Percentiles rank a stretch among this genome's conserved stretches.
phyloP scores from a whole-genome alignment of 2,888 invertebrate species.

The Leptinotarsa peninsularis region DNA sequence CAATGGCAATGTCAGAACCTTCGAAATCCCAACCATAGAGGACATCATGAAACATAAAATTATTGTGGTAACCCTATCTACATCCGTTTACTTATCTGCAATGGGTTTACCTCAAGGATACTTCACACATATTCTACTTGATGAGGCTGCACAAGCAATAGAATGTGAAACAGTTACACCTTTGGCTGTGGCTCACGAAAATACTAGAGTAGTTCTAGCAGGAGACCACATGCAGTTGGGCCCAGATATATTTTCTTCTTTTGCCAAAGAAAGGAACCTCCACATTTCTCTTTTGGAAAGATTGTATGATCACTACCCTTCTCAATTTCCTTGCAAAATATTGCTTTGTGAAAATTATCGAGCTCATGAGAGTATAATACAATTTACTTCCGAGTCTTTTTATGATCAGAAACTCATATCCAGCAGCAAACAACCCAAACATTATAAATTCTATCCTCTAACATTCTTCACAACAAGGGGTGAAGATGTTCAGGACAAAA shows the following conservation, averaged over 20 bases:
- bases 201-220: constrained; percentile 82
- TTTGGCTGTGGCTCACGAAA: constrained; percentile 77
- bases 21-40: constrained; percentile 77
- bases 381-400: constrained; percentile 84
- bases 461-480: constrained; percentile 85
- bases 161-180: constrained; percentile 89
- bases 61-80: constrained; percentile 83
- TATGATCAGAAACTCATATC: constrained; percentile 82
- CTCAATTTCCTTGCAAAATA: constrained; percentile 80
- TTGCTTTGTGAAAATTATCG: constrained; percentile 85
- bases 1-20: constrained; percentile 69
- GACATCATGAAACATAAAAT: constrained; percentile 79
- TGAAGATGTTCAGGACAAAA: constrained; percentile 82
- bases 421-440: constrained; percentile 78
- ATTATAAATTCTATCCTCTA: constrained; percentile 78
- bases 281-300: constrained; percentile 83
- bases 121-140: constrained; percentile 85
- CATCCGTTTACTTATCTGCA: constrained; percentile 79
- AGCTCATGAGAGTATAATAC: constrained; percentile 84
- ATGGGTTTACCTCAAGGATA: constrained; percentile 76
- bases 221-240: constrained; percentile 87
- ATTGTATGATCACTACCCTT: constrained; percentile 80
- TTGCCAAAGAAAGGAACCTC: constrained; percentile 77
- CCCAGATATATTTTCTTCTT: constrained; percentile 83
- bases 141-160: constrained; percentile 89